A percentile compares a stretch with the other conserved stretches of the same genome.
Evolutionary conservation across 2,888 invertebrate species (phyloP).

Genomic region (Cremastinae sp.): DNA sequence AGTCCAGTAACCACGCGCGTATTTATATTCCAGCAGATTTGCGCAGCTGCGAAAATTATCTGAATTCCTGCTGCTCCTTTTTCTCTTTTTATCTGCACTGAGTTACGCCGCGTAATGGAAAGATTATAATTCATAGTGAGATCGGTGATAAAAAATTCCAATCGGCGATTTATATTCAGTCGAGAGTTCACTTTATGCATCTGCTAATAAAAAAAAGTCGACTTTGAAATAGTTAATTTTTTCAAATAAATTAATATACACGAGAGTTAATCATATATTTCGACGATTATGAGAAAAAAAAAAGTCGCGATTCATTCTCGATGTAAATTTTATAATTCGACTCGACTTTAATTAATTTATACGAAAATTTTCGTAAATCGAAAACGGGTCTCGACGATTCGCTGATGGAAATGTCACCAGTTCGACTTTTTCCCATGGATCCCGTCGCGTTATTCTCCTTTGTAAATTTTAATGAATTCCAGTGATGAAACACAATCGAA

Average conservation of each 20-base stretch:
- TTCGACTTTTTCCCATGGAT: background rate
- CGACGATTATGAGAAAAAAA: background rate
- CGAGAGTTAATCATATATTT: no score
- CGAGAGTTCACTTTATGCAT: background rate
- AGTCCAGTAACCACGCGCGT: conserved; percentile 20
- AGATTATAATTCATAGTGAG: conserved; percentile 27
- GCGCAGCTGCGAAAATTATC: conserved; percentile 43
- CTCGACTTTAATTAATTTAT: background rate
- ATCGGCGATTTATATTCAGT: conserved; percentile 10
- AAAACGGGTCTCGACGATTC: background rate
- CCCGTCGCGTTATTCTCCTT: conserved; percentile 14
- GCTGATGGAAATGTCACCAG: conserved; percentile 21
- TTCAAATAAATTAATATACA: no score
- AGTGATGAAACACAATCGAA: background rate
- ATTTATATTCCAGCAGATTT: conserved; percentile 20
- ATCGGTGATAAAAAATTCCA: background rate
- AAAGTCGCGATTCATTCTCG: background rate
- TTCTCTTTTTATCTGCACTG: background rate
- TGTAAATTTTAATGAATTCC: conserved; percentile 17
- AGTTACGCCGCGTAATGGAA: conserved; percentile 33
- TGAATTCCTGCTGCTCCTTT: background rate
- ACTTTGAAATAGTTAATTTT: no score
- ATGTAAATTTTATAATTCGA: background rate
- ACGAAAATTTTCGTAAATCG: background rate
- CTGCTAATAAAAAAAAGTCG: no score